phyloP scores from a whole-genome alignment of 2,797 vertebrate species.

The Gymnothorax javanicus region DNA sequence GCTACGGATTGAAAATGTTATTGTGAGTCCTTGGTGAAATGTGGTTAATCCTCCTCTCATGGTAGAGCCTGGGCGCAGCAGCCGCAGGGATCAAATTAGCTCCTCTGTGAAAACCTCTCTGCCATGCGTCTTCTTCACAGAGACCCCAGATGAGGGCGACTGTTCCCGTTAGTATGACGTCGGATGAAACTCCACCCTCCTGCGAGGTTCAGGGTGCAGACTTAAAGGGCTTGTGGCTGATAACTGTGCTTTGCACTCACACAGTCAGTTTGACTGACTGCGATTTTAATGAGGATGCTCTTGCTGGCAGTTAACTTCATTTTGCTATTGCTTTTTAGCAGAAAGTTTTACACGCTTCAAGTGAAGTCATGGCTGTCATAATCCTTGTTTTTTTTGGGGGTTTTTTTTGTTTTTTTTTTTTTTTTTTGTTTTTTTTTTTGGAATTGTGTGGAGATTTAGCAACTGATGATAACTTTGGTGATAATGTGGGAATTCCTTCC shows the following conservation, averaged over 20 bases:
- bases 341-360: neutral
- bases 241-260: too few relatives aligned
- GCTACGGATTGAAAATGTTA: neutral
- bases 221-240: neutral
- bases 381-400: too few relatives aligned
- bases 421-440: neutral
- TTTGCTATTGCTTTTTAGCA: neutral
- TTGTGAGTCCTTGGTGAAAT: neutral
- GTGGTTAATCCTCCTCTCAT: neutral
- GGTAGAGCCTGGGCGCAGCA: neutral
- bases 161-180: neutral
- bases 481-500: neutral
- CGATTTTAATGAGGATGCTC: too few relatives aligned
- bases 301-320: too few relatives aligned
- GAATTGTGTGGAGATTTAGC: neutral
- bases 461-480: neutral
- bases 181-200: neutral
- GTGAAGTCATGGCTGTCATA: neutral
- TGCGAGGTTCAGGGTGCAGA: neutral
- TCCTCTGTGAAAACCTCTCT: neutral
- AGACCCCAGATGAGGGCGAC: neutral
- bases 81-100: constrained; percentile 9
- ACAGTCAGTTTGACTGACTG: too few relatives aligned
- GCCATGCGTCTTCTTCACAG: neutral
- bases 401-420: neutral